phyloP scores from a whole-genome alignment of 2,888 invertebrate species.

The Cephus pulcher region DNA sequence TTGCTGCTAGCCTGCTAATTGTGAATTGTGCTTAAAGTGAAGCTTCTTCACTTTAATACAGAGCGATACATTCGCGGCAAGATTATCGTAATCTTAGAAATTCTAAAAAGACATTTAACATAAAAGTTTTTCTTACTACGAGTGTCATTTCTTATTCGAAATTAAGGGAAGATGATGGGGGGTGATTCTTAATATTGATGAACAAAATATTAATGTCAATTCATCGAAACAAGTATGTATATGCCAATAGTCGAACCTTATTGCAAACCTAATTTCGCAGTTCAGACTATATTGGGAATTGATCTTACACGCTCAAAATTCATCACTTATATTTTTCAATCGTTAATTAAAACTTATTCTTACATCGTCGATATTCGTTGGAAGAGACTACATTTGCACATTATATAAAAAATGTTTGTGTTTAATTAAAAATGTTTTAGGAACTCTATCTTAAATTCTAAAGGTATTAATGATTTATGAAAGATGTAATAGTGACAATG shows the following conservation, averaged over 20 bases:
- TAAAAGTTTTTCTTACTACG: neutral
- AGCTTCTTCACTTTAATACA: neutral
- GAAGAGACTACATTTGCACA: neutral
- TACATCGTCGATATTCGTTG: neutral
- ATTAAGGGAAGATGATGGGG: neutral
- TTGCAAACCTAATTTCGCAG: neutral
- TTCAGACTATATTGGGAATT: neutral
- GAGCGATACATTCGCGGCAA: neutral
- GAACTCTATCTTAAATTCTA: neutral
- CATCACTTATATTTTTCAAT: neutral
- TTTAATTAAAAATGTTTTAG: neutral
- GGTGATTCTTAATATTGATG: neutral
- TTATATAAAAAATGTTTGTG: neutral
- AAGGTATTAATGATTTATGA: neutral
- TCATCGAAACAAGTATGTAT: neutral
- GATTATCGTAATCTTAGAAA: neutral
- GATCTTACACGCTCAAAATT: neutral
- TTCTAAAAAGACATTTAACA: neutral
- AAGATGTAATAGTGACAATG: neutral
- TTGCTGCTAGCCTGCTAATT: neutral
- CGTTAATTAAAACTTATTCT: neutral
- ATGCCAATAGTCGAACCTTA: neutral
- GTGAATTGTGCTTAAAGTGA: neutral
- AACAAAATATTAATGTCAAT: neutral
- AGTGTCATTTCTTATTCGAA: neutral